Evolutionary conservation across 2,113 vertebrate genomes (phyloP), one percentile per base, ranked within the genome.

Genomic region (Oryzias curvinotus): DNA sequence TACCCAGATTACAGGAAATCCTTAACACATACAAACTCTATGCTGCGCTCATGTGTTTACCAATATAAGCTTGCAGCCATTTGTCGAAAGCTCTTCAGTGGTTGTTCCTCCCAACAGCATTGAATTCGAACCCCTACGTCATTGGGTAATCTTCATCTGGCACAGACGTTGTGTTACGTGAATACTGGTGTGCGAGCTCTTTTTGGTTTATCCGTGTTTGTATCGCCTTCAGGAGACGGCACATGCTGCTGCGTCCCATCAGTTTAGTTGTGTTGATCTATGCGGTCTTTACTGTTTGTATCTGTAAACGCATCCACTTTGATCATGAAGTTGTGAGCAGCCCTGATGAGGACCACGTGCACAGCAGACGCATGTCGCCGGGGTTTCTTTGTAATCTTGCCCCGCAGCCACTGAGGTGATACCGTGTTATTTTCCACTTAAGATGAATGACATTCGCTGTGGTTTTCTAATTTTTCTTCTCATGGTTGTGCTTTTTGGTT

Each of bases 391-490:
- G 46, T 19, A 14, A 58, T 62, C 19, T 48, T 51, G 41, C 69
- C 44, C 21, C n/a, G n/a, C 46, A 71, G 58, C 67, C 51, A 41
- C 42, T 67, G 57, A 53, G 77, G 30, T 65, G 57, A 77, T 75
- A 18, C 77, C 45, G 17, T 78, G 75, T 75, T 57, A 77, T 87
- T 83, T 85, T 77, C 70, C 71, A 75, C 80, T 79, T 73, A 57
- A 65, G 55, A 69, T 77, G 58, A 69, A 81, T 52, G 30, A 21
- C 43, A 16, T 19, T 14, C 62, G 45, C 65, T 62, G 62, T 66
- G 67, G 13, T 71, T 78, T 76, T 78, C 61, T 36, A 5, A 21
- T 57, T 61, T 58, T 30, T 59, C 52, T 69, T 57, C 63, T 60
- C 17, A 54, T 18, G 8, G 55, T 73, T 62, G 53, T 63, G 26